Evolutionary conservation across 1,140 invertebrate genomes (phyloP).

Genomic region (Anagrus nilaparvatae): DNA sequence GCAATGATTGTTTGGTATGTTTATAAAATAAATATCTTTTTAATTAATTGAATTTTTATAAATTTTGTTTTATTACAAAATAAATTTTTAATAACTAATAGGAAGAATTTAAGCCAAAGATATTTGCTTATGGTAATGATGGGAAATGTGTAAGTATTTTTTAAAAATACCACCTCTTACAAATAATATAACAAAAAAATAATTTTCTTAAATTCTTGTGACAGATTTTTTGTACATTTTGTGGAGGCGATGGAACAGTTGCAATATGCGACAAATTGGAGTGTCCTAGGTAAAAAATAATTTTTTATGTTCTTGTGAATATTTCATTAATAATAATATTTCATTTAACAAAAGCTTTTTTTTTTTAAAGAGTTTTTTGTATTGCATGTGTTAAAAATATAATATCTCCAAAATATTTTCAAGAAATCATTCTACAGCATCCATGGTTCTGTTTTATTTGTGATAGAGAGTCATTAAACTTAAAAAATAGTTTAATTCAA

Average conservation of each 20-base stretch:
- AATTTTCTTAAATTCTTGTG: too few relatives aligned
- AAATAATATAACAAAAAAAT: too few relatives aligned
- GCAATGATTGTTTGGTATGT: slow-evolving; percentile 29
- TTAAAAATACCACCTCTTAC: too few relatives aligned
- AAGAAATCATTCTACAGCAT: slow-evolving; percentile 26
- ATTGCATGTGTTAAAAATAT: slow-evolving; percentile 32
- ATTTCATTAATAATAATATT: too few relatives aligned
- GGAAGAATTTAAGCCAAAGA: slow-evolving; percentile 27
- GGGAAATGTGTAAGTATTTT: slow-evolving; percentile 32
- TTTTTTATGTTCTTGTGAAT: too few relatives aligned
- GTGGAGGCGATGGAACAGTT: slow-evolving; percentile 25
- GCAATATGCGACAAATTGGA: slow-evolving; percentile 29
- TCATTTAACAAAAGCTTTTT: slow-evolving; percentile 3
- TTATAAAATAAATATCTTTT: neutral
- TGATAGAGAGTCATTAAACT: slow-evolving; percentile 8
- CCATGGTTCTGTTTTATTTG: slow-evolving; percentile 35
- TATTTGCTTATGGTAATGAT: slow-evolving; percentile 33
- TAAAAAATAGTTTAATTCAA: slow-evolving; percentile 15
- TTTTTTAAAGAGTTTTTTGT: slow-evolving; percentile 30
- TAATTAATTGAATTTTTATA: slow-evolving; percentile 1
- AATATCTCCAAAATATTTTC: slow-evolving; percentile 25
- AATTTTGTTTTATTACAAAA: slow-evolving; percentile 1
- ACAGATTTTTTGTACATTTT: slow-evolving; percentile 30
- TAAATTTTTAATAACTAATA: slow-evolving; percentile 13
- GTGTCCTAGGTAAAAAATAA: slow-evolving; percentile 29